Evolutionary conservation across 2,888 invertebrate genomes (phyloP), one percentile per base, ranked within the genome.

Genomic region (Eristalis pertinax): DNA sequence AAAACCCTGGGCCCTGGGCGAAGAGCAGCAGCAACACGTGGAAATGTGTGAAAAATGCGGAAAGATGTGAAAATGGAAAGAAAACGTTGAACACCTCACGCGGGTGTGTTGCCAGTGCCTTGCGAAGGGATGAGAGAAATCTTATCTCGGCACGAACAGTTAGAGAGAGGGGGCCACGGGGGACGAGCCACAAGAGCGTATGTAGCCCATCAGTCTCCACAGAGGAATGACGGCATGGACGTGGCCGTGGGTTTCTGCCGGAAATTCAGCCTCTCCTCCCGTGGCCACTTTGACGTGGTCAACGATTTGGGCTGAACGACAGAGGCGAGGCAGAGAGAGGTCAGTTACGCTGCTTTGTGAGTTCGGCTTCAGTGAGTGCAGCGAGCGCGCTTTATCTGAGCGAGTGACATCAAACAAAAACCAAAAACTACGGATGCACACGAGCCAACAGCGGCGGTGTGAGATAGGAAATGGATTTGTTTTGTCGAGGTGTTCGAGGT

Each of bases 1-100:
- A 68, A 43, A 60, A n/a, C 29, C 29, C 50, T 60, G 63, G 60
- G 35, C n/a, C 35, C 35, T 35, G 11, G 35, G 35, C 2, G 35
- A 11, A 19, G 22, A 11, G 2, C 1, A n/a, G 60, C 64, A 79
- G 56, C 87, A 87, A 80, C 83, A 87, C 84, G 79, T 84, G 83
- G 73, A 83, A 86, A 83, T 78, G 65, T 35, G 50, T n/a, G 62
- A 70, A 78, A 78, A 79, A 68, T 76, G 63, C 75, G 11, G 29
- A 69, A 26, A 63, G 5, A 62, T 72, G 43, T n/a, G 50, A 19
- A 50, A 29, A 64, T 2, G 50, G n/a, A 50, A 50, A 38, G 11
- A 38, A 50, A 19, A 19, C 19, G 50, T 50, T 56, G 41, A 22
- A 43, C 29, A 26, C 8, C 60, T 24, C 60, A 60, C 60, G 60